phyloP scores from a whole-genome alignment of 2,888 invertebrate genomes.

The Pardosa pseudoannulata region DNA sequence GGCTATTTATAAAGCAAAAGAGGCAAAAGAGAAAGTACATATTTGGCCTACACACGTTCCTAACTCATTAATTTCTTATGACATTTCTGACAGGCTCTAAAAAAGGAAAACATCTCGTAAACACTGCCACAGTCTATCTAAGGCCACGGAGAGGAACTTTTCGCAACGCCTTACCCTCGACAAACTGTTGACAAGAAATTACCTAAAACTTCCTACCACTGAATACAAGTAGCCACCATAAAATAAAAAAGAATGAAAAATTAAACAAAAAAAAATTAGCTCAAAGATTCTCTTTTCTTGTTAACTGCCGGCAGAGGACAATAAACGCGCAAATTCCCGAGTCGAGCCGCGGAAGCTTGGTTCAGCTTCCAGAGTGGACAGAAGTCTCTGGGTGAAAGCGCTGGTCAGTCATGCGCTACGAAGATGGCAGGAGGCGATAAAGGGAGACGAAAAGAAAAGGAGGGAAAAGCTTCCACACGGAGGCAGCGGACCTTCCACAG shows the following conservation, averaged over 20 bases:
- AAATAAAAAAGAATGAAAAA: no score
- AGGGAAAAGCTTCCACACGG: slow-evolving; percentile 27
- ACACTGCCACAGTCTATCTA: not conserved
- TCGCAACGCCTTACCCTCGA: not conserved
- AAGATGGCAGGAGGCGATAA: no score
- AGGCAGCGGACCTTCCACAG: slow-evolving; percentile 30
- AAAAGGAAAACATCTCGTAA: no score
- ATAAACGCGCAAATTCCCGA: not conserved
- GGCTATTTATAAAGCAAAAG: no score
- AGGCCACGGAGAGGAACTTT: not conserved
- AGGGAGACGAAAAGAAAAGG: no score
- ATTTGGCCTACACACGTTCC: no score
- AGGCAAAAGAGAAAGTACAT: no score
- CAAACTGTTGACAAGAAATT: slow-evolving; percentile 41
- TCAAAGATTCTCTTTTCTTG: not conserved
- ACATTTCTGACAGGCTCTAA: no score
- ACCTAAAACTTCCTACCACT: slow-evolving; percentile 24
- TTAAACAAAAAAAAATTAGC: no score
- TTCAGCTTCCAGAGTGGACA: not conserved
- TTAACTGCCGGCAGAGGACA: not conserved
- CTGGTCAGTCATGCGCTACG: slow-evolving; percentile 23
- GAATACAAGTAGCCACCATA: slow-evolving; percentile 21
- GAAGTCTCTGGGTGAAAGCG: slow-evolving; percentile 15
- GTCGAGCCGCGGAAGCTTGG: not conserved
- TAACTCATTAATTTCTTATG: no score